phyloP scores from a whole-genome alignment of 2,888 invertebrate species.

The Folsomia candida region DNA sequence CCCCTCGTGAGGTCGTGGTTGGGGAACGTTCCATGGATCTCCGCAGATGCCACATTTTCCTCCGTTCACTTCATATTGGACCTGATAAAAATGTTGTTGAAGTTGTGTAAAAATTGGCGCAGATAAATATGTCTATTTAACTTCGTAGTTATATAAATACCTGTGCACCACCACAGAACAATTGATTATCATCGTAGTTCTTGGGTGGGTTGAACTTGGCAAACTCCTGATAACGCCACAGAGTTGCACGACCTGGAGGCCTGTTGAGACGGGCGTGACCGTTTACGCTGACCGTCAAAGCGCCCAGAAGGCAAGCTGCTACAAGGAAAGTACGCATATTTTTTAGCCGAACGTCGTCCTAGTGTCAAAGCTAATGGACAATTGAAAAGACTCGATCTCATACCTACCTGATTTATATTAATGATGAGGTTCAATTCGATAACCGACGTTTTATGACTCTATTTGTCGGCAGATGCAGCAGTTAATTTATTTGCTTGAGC shows the following conservation, averaged over 20 bases:
- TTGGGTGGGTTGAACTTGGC: conserved; percentile 19
- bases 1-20: conserved; percentile 52
- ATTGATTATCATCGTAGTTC: conserved; percentile 41
- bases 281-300: not conserved
- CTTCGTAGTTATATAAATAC: not conserved
- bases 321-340: conserved; percentile 12
- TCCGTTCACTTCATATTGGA: conserved; percentile 46
- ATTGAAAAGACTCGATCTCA: not conserved
- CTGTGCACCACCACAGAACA: conserved; percentile 38
- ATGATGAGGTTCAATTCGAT: too few species aligned
- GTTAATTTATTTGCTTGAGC: not conserved
- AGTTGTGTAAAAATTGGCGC: not conserved
- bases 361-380: not conserved
- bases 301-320: conserved; percentile 6
- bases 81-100: not conserved
- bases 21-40: conserved; percentile 52
- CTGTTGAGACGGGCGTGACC: conserved; percentile 39
- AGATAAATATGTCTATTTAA: too few species aligned
- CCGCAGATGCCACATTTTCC: conserved; percentile 57
- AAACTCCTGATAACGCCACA: conserved; percentile 39
- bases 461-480: not conserved
- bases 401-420: not conserved
- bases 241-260: conserved; percentile 34
- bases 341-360: not conserved
- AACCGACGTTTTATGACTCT: not conserved